Evolutionary conservation across 2,797 vertebrate species (phyloP), one percentile per base, ranked within the genome.

Genomic region (Aythya fuligula): DNA sequence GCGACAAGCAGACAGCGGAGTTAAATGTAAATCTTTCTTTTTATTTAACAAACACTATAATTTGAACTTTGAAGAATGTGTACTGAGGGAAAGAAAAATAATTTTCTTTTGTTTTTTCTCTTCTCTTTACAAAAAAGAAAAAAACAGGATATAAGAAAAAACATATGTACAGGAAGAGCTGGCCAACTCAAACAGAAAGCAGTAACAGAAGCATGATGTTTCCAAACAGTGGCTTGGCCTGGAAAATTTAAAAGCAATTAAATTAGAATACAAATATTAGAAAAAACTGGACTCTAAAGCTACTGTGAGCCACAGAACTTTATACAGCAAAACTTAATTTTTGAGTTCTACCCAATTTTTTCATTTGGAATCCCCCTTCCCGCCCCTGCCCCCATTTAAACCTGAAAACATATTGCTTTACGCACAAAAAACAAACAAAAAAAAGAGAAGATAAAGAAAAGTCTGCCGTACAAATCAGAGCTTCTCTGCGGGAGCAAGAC

Each of bases 251-350:
- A 97, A 97, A 98, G 97, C 96, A 98, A 97, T 98, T 98, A 98
- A 98, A 98, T 98, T 98, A 98, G 96, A 97, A 97, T 96, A 97
- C 96, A 97, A 97, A 97, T 97, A 97, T 97, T 97, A 97, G 96
- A 94, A 97, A 95, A 96, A 95, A 87, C 66, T 64, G 94, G 96
- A 95, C 93, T 92, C 91, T 86, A 78, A 94, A 74, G 96, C 96
- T 94, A 90, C 96, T 67, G 90, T 67, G 11, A 92, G 85, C 94
- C 89, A 94, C 93, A 25, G 82, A 82, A 90, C 93, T 93, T 88
- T 70, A 57, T 85, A 95, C 93, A 97, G 94, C 70, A 73, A 96
- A 95, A 95, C 81, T 80, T 24, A 61, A 83, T 21, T 34, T 76
- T 64, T 66, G 93, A 94, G 93, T 96, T 94, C 96, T 73, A 84